These are phyloP conservation scores for Ischnus inquisitorius DNA, from an alignment of 2,888 invertebrate species.

Conservation along the genomic window DNA sequence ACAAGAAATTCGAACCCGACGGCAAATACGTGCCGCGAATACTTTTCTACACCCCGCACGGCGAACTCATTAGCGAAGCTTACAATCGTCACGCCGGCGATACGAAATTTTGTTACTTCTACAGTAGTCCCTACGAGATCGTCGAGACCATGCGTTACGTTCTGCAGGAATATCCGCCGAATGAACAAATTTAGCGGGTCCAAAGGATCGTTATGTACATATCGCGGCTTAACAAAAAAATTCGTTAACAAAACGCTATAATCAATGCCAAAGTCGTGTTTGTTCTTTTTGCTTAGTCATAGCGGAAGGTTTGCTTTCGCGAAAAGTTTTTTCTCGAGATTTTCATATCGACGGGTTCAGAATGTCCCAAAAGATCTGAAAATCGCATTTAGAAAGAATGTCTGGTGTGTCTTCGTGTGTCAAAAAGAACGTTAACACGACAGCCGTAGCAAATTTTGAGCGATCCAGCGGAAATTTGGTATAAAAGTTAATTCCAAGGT, in stretches of 20 bases:
- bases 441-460: no score
- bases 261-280: background rate
- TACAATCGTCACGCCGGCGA: constrained; percentile 88
- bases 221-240: background rate
- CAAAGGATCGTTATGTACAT: background rate
- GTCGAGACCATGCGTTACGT: constrained; percentile 86
- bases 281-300: no score
- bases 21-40: constrained; percentile 90
- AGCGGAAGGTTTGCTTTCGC: no score
- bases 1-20: constrained; percentile 87
- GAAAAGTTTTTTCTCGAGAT: no score
- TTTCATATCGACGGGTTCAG: no score
- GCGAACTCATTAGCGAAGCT: constrained; percentile 87
- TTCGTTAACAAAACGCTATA: background rate
- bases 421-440: no score
- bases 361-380: no score
- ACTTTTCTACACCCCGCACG: constrained; percentile 88
- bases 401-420: no score
- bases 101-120: constrained; percentile 88
- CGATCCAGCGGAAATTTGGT: no score
- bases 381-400: no score
- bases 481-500: no score
- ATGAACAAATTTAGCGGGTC: background rate
- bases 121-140: constrained; percentile 86
- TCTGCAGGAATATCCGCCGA: constrained; percentile 48